Conservation (phyloP, 2,113 vertebrate species). For the Eudyptes chrysolophus region DNA sequence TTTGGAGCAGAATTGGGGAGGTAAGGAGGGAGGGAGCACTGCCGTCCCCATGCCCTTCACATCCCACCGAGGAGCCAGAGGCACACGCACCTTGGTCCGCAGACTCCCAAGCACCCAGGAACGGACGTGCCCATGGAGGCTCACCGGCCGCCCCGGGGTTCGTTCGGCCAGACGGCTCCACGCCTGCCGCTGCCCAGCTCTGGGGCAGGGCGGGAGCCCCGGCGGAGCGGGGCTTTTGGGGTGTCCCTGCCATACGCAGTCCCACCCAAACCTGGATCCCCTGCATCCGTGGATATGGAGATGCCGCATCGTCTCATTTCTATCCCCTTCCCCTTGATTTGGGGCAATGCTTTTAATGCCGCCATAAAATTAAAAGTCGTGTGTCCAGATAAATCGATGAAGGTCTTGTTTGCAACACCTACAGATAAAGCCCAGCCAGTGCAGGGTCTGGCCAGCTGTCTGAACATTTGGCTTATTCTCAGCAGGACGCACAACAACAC, state of each 20-base stretch:
- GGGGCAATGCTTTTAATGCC: background rate
- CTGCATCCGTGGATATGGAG: accelerated
- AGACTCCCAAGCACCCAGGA: background rate
- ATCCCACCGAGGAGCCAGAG: background rate
- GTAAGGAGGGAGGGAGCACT: background rate
- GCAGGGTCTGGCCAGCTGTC: background rate
- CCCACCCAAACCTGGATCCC: background rate
- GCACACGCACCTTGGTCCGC: accelerated
- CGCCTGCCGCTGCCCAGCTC: background rate
- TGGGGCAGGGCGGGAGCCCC: background rate
- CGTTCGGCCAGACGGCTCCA: background rate
- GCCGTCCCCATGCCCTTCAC: accelerated
- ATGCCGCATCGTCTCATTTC: accelerated
- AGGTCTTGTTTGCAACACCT: constrained; percentile 55
- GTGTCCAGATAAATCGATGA: constrained; percentile 33
- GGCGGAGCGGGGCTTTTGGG: background rate
- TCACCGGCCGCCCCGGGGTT: background rate
- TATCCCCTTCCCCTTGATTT: background rate
- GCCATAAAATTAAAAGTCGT: constrained; percentile 19
- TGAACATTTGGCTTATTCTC: constrained; percentile 27
- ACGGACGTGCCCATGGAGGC: accelerated
- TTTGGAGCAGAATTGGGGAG: accelerated
- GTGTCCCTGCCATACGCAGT: accelerated
- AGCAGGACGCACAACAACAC: constrained; percentile 38
- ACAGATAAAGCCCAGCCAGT: background rate